Evolutionary conservation across 2,888 invertebrate species (phyloP).

Genomic region (Alsophila aescularia): DNA sequence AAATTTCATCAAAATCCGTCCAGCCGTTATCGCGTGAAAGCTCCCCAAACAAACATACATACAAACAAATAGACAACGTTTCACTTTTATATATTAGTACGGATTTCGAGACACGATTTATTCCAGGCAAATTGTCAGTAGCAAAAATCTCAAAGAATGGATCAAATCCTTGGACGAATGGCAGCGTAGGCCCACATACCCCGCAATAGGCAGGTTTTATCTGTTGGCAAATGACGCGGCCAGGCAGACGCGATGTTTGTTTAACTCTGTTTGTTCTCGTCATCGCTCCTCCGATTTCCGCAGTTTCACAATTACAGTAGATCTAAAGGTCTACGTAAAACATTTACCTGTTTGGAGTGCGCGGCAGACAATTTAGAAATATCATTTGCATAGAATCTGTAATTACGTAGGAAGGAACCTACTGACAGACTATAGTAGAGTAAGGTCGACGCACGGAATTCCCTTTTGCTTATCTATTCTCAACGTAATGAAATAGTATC

Average conservation of each 20-base stretch:
- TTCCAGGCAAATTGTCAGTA: too few species aligned
- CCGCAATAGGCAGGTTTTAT: slow-evolving; percentile 17
- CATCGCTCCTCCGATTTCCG: slow-evolving; percentile 31
- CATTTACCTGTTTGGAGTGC: slow-evolving; percentile 28
- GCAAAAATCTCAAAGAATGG: neutral
- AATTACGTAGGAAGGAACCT: slow-evolving; percentile 6
- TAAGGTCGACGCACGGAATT: slow-evolving; percentile 14
- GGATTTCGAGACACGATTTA: too few species aligned
- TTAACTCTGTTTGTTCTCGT: slow-evolving; percentile 31
- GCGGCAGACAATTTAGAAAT: slow-evolving; percentile 26
- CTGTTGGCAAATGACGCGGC: slow-evolving; percentile 22
- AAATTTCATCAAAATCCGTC: too few species aligned
- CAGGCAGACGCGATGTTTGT: slow-evolving; percentile 24
- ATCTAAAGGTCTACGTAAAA: slow-evolving; percentile 27
- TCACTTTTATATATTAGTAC: too few species aligned
- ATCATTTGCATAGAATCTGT: slow-evolving; percentile 3
- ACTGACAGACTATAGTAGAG: neutral
- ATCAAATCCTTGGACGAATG: neutral
- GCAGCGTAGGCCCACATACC: neutral
- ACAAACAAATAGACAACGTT: too few species aligned
- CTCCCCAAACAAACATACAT: too few species aligned
- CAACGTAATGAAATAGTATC: neutral
- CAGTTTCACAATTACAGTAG: slow-evolving; percentile 28
- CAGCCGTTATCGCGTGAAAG: too few species aligned
- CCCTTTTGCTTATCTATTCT: slow-evolving; percentile 14